A percentile compares a stretch with the other conserved stretches of the same genome.
These are phyloP conservation scores for Thunnus maccoyii DNA, from an alignment of 2,113 vertebrate genomes.

Conservation along the genomic window DNA sequence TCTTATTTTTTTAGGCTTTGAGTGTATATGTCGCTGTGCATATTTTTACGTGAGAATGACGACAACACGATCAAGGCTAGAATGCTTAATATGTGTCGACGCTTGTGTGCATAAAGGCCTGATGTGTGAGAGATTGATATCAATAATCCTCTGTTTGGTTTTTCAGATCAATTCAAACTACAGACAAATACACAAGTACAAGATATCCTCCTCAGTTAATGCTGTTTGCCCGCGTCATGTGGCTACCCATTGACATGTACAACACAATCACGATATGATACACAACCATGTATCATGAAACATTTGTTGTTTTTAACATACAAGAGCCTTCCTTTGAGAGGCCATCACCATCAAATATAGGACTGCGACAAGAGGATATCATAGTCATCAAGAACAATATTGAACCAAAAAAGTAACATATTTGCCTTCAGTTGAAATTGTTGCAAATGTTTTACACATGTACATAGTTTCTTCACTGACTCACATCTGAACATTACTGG, in stretches of 20 bases:
- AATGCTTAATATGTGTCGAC: slow-evolving; percentile 27
- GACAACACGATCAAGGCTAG: slow-evolving; percentile 34
- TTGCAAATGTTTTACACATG: slow-evolving; percentile 68
- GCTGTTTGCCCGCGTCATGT: slow-evolving; percentile 79
- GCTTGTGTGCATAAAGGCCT: slow-evolving; percentile 59
- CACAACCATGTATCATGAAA: slow-evolving; percentile 83
- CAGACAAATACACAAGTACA: slow-evolving; percentile 80
- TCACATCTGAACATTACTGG: slow-evolving; percentile 73
- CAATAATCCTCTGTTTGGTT: slow-evolving; percentile 42
- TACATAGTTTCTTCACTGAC: slow-evolving; percentile 71
- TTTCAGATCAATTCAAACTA: slow-evolving; percentile 72
- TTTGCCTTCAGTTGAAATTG: slow-evolving; percentile 62
- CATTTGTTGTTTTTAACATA: slow-evolving; percentile 87
- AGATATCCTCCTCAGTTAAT: slow-evolving; percentile 81
- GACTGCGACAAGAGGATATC: slow-evolving; percentile 74
- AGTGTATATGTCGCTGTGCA: slow-evolving; percentile 43
- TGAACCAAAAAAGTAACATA: slow-evolving; percentile 52
- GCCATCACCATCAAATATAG: slow-evolving; percentile 75
- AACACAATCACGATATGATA: slow-evolving; percentile 90
- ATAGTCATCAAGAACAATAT: slow-evolving; percentile 78
- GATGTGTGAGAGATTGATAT: slow-evolving; percentile 60
- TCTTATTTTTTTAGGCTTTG: slow-evolving; percentile 41
- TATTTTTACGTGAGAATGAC: slow-evolving; percentile 41
- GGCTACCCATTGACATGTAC: slow-evolving; percentile 87
- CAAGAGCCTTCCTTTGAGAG: slow-evolving; percentile 83